A percentile compares a stretch with the other conserved stretches of the same genome.
Evolutionary conservation across 2,797 vertebrate genomes (phyloP).

Genomic region (Acanthornis magna): DNA sequence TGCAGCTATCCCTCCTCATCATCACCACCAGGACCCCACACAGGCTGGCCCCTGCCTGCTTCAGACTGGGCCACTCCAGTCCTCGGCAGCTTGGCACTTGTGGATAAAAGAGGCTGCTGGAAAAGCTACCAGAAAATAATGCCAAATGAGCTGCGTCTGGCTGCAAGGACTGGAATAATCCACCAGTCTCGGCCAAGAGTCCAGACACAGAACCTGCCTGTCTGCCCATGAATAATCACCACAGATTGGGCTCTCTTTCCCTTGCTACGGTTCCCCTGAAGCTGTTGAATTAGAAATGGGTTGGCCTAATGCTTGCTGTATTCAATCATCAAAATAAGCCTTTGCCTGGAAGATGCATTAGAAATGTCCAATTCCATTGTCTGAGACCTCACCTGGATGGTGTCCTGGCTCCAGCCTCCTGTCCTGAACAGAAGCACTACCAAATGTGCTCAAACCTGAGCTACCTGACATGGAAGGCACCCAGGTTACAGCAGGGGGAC

Average conservation of each 20-base stretch:
- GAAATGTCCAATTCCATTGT: neutral
- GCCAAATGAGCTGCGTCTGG: conserved; percentile 9
- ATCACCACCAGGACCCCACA: neutral
- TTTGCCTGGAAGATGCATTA: neutral
- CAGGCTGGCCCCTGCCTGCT: neutral
- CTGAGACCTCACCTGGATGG: neutral
- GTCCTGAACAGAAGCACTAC: neutral
- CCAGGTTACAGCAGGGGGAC: neutral
- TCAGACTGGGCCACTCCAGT: neutral
- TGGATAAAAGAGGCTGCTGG: neutral
- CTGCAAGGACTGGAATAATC: conserved; percentile 10
- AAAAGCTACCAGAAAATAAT: neutral
- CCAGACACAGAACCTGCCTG: neutral
- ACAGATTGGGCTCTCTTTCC: neutral
- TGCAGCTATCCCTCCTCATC: neutral
- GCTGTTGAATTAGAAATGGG: neutral
- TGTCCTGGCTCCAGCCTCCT: neutral
- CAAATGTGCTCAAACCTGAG: neutral
- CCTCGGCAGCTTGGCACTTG: neutral
- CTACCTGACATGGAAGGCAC: neutral
- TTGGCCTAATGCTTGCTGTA: neutral
- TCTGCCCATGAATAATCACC: neutral
- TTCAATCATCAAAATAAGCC: neutral
- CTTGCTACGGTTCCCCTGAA: neutral
- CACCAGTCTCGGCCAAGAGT: neutral